A percentile compares a stretch with the other conserved stretches of the same genome.
phyloP scores from a whole-genome alignment of 2,888 invertebrate genomes.

The Eumerus sabulonum region DNA sequence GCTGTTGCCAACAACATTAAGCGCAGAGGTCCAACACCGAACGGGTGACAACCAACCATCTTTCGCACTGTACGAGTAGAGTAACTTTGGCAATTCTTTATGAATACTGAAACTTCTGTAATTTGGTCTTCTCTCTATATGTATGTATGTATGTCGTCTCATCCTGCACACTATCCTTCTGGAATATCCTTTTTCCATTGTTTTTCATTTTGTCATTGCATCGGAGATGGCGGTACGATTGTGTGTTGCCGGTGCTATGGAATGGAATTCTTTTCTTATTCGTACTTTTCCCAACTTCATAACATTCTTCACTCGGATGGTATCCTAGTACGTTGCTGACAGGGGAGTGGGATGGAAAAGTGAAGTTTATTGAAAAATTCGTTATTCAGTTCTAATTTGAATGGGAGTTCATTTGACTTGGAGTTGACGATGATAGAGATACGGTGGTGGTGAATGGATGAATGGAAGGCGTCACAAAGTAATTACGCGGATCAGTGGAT shows the following conservation, averaged over 20 bases:
- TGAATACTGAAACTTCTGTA: constrained; percentile 69
- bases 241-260: constrained; percentile 25
- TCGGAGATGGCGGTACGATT: constrained; percentile 28
- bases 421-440: not conserved
- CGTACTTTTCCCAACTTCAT: constrained; percentile 36
- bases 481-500: constrained; percentile 35
- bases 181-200: too few species aligned
- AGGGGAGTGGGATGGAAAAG: constrained; percentile 31
- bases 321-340: constrained; percentile 8
- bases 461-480: constrained; percentile 47
- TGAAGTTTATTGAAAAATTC: constrained; percentile 50
- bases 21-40: constrained; percentile 44
- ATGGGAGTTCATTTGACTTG: constrained; percentile 8
- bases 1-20: constrained; percentile 68
- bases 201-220: too few species aligned
- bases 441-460: constrained; percentile 10
- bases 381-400: constrained; percentile 46
- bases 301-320: constrained; percentile 49
- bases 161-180: constrained; percentile 3
- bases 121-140: constrained; percentile 29
- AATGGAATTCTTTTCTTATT: constrained; percentile 63
- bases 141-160: constrained; percentile 3
- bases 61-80: constrained; percentile 34
- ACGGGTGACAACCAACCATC: constrained; percentile 1
- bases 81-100: constrained; percentile 70